Conservation (phyloP, 1,140 invertebrate species). For the Drosophila guanche region DNA sequence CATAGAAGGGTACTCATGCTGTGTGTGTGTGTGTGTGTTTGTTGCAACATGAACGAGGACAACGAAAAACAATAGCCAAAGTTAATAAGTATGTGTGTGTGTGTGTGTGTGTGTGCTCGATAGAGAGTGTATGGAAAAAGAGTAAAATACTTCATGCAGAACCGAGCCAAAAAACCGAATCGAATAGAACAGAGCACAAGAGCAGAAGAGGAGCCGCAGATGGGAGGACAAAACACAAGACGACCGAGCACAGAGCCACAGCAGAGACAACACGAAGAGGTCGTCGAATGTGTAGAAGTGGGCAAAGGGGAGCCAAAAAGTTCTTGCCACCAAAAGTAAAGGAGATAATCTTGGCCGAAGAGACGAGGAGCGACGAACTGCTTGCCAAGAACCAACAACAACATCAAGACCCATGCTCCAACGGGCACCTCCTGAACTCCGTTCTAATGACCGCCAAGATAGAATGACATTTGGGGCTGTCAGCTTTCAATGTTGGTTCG, state of each 20-base stretch:
- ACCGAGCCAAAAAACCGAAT: slow-evolving; percentile 70
- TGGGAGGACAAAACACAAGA: slow-evolving; percentile 6
- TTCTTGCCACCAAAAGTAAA: slow-evolving; percentile 82
- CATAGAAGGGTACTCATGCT: neutral
- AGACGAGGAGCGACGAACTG: slow-evolving; percentile 50
- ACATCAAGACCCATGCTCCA: no score
- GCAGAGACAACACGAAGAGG: slow-evolving; percentile 1
- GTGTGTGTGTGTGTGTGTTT: slow-evolving; percentile 30
- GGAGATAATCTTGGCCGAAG: slow-evolving; percentile 78
- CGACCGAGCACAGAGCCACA: slow-evolving; percentile 17
- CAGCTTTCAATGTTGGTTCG: slow-evolving; percentile 76
- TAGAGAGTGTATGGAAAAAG: slow-evolving; percentile 66
- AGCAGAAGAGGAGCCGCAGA: slow-evolving; percentile 12
- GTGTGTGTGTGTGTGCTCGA: slow-evolving; percentile 35
- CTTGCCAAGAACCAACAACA: slow-evolving; percentile 69
- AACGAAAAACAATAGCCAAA: slow-evolving; percentile 76
- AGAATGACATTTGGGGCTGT: slow-evolving; percentile 81
- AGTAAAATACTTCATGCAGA: slow-evolving; percentile 81
- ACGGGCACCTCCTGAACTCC: slow-evolving; percentile 54
- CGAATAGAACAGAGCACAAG: slow-evolving; percentile 52
- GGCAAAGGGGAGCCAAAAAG: slow-evolving; percentile 42
- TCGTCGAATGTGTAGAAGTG: neutral
- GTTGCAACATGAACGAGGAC: slow-evolving; percentile 69
- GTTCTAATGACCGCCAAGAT: slow-evolving; percentile 81
- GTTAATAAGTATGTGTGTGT: slow-evolving; percentile 62